Evolutionary conservation across 2,888 invertebrate genomes (phyloP).

Genomic region (Geophilus truncorum): DNA sequence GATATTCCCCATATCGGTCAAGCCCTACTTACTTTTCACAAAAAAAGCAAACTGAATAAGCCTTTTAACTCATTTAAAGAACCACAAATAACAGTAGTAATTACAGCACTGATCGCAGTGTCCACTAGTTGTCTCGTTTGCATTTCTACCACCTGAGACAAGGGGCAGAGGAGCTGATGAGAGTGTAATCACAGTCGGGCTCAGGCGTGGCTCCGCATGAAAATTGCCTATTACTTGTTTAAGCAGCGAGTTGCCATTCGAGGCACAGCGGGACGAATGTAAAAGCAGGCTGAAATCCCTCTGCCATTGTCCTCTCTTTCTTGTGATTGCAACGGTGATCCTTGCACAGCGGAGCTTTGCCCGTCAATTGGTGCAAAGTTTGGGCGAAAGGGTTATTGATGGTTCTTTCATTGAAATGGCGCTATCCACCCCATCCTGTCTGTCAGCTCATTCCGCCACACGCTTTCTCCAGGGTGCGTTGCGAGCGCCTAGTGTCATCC

Average conservation of each 20-base stretch:
- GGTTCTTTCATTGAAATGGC: not conserved
- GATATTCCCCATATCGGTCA: no score
- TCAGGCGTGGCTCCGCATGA: not conserved
- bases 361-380: not conserved
- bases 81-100: no score
- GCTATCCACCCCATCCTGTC: not conserved
- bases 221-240: slow-evolving; percentile 13
- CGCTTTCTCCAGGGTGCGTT: not conserved
- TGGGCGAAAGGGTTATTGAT: not conserved
- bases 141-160: not conserved
- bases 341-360: not conserved
- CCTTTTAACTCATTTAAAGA: no score
- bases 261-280: slow-evolving; percentile 14
- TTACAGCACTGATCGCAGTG: no score
- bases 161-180: not conserved
- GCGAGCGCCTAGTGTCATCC: not conserved
- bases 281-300: slow-evolving; percentile 1
- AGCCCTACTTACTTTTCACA: no score
- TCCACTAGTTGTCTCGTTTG: not conserved
- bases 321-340: slow-evolving; percentile 5
- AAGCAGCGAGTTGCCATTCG: slow-evolving; percentile 10
- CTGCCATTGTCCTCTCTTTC: not conserved
- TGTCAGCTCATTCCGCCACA: not conserved
- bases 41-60: no score
- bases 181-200: slow-evolving; percentile 9